Conservation (phyloP, 2,888 invertebrate species). For the Protonemura montana region DNA sequence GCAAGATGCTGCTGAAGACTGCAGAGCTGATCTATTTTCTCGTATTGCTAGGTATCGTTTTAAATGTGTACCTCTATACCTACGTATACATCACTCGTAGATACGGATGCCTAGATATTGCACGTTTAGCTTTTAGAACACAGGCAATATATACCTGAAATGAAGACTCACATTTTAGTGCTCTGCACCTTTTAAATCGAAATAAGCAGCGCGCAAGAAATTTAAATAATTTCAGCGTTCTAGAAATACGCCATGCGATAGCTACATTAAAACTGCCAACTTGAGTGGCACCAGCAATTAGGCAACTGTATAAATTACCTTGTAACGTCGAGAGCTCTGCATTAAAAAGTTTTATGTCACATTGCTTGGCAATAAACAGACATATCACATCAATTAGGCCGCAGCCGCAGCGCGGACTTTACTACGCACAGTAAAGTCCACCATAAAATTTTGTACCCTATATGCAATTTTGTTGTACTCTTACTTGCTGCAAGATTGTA, state of each 20-base stretch:
- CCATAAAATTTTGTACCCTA: background rate
- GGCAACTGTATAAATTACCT: background rate
- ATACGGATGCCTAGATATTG: background rate
- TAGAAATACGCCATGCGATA: background rate
- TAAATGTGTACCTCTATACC: background rate
- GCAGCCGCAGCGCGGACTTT: background rate
- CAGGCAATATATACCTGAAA: background rate
- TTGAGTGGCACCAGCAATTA: constrained; percentile 4
- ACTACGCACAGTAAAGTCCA: background rate
- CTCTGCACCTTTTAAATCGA: background rate
- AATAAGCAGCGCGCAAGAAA: background rate
- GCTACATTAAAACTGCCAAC: background rate
- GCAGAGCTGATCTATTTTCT: background rate
- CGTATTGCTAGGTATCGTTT: background rate
- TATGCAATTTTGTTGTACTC: background rate
- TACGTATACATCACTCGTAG: background rate
- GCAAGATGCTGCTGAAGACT: background rate
- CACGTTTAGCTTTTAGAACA: background rate
- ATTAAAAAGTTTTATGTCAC: constrained; percentile 2
- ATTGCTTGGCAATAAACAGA: background rate
- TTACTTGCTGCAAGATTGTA: background rate
- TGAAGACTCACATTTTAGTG: background rate
- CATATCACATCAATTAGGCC: background rate
- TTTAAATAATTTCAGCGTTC: background rate
- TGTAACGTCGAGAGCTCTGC: background rate